Conservation (phyloP, 2,113 vertebrate genomes). For the Hippocampus comes region DNA sequence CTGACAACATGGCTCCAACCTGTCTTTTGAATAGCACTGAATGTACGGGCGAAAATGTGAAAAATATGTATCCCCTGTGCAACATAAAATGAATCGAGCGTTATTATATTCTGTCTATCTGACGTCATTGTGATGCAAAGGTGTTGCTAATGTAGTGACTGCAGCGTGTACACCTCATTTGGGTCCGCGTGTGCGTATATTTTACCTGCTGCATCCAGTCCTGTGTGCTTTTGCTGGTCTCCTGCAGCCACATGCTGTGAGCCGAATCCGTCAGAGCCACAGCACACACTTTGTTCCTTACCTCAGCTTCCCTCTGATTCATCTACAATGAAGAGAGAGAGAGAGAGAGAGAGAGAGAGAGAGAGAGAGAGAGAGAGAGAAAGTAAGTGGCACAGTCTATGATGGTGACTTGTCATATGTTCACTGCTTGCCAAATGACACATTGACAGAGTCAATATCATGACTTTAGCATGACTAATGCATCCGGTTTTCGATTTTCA, state of each 20-base stretch:
- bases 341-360: slow-evolving; percentile 1
- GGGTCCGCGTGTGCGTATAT: neutral
- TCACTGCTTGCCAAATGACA: neutral
- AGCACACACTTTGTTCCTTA: slow-evolving; percentile 88
- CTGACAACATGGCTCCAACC: neutral
- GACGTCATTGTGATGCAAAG: neutral
- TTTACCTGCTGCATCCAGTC: slow-evolving; percentile 97
- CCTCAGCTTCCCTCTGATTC: slow-evolving; percentile 90
- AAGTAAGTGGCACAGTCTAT: neutral
- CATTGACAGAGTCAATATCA: neutral
- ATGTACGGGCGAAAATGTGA: too few species aligned
- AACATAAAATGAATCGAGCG: neutral
- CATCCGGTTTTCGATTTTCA: neutral
- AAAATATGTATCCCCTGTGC: too few species aligned
- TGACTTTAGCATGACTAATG: neutral
- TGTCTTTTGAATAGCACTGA: too few species aligned
- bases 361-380: neutral
- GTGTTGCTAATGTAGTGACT: neutral
- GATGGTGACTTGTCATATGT: neutral
- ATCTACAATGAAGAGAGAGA: slow-evolving; percentile 74
- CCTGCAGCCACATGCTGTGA: slow-evolving; percentile 97
- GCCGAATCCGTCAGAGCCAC: slow-evolving; percentile 95
- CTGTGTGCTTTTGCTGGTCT: slow-evolving; percentile 87
- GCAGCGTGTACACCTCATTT: neutral
- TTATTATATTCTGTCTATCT: neutral